These are phyloP conservation scores for Thymelicus sylvestris DNA, from an alignment of 2,888 invertebrate genomes.

Conservation along the genomic window DNA sequence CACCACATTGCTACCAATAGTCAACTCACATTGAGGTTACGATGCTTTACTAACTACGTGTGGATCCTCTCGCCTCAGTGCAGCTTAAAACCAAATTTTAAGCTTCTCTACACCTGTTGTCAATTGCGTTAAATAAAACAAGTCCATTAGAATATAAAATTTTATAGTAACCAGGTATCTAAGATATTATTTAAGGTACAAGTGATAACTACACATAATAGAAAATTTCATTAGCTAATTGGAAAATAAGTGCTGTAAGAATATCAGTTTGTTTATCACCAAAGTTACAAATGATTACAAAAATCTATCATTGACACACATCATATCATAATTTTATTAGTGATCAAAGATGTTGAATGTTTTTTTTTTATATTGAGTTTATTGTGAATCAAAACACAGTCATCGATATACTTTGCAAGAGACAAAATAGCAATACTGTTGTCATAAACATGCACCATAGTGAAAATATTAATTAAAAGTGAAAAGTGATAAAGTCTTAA, in stretches of 20 bases:
- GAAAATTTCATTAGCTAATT: constrained; percentile 3
- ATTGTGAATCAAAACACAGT: neutral
- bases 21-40: constrained; percentile 57
- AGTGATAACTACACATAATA: neutral
- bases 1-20: constrained; percentile 45
- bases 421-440: neutral
- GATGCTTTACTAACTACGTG: constrained; percentile 43
- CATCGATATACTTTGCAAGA: neutral
- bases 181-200: neutral
- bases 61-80: constrained; percentile 53
- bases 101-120: constrained; percentile 58
- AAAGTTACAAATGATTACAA: neutral
- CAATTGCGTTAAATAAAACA: constrained; percentile 56
- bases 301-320: neutral
- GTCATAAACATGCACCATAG: constrained; percentile 11
- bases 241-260: neutral
- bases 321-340: neutral
- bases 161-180: neutral
- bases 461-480: neutral
- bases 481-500: neutral
- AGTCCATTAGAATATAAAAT: constrained; percentile 38
- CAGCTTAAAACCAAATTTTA: constrained; percentile 57
- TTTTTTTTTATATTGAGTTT: neutral
- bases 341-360: neutral
- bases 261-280: neutral